phyloP scores from a whole-genome alignment of 2,113 vertebrate genomes.

The Anolis carolinensis region DNA sequence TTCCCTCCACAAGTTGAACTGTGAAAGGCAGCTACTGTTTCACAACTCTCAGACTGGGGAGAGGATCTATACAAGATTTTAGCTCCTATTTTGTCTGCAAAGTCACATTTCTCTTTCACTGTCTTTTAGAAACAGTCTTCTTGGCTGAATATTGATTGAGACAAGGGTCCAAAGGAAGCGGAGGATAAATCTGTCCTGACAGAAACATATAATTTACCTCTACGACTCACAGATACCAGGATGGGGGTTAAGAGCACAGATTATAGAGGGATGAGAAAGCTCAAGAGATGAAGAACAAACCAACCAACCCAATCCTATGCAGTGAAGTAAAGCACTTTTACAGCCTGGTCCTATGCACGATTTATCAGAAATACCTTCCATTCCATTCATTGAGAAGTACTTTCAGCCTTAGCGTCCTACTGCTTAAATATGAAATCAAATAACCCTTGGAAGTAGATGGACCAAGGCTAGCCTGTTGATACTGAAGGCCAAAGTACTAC shows the following conservation, averaged over 20 bases:
- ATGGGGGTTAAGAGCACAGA: not conserved
- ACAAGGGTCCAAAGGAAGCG: not conserved
- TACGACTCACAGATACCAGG: not conserved
- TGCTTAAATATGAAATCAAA: not conserved
- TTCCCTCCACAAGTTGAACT: slow-evolving; percentile 2
- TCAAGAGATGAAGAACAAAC: not conserved
- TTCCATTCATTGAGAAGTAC: not conserved
- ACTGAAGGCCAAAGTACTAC: not conserved
- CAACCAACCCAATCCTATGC: not conserved
- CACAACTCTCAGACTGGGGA: slow-evolving; percentile 9
- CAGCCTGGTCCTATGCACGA: not conserved
- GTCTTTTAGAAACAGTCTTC: not conserved
- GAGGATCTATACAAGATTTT: slow-evolving; percentile 2
- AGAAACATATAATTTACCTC: slow-evolving; percentile 7
- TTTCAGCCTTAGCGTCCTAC: not conserved
- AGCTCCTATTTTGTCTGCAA: not conserved
- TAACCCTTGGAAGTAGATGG: not conserved
- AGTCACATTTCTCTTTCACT: slow-evolving; percentile 10
- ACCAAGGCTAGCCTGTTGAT: not conserved
- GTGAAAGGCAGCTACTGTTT: slow-evolving; percentile 17
- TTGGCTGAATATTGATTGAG: not conserved
- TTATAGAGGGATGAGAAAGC: not conserved
- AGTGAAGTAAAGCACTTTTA: not conserved
- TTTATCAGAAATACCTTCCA: not conserved
- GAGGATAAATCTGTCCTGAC: not conserved